Conservation (phyloP, 2,113 vertebrate species). For the Aegotheles bennettii region DNA sequence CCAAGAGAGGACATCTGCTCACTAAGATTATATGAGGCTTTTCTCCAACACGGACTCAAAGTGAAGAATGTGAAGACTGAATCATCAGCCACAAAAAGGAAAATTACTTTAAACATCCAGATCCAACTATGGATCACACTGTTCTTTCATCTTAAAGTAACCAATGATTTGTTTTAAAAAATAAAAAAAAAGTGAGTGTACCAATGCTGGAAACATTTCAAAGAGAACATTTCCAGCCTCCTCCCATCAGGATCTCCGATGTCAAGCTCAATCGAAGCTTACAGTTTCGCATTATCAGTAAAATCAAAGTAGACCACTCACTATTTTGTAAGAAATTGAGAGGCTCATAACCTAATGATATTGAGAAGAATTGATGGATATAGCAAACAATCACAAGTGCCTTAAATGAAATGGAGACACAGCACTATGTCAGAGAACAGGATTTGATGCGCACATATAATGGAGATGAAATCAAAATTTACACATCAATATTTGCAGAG, state of each 20-base stretch:
- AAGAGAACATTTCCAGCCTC: conserved; percentile 1
- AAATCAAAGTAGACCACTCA: not conserved
- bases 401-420: not conserved
- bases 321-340: not conserved
- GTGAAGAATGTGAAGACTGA: conserved; percentile 37
- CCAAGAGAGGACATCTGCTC: not conserved
- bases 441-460: not conserved
- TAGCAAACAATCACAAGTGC: not conserved
- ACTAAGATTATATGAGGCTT: not conserved
- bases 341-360: not conserved
- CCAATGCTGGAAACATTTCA: conserved; percentile 46
- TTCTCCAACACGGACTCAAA: not conserved
- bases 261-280: not conserved
- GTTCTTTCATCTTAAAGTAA: conserved; percentile 51
- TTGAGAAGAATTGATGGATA: not conserved
- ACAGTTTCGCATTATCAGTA: not conserved
- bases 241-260: not conserved
- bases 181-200: not conserved
- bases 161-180: not conserved
- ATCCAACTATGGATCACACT: conserved; percentile 50
- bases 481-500: not conserved
- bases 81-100: conserved; percentile 59
- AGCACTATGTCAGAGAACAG: not conserved
- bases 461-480: not conserved
- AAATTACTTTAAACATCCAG: conserved; percentile 59